Evolutionary conservation across 2,113 vertebrate genomes (phyloP).

Genomic region (Porphyrio hochstetteri): DNA sequence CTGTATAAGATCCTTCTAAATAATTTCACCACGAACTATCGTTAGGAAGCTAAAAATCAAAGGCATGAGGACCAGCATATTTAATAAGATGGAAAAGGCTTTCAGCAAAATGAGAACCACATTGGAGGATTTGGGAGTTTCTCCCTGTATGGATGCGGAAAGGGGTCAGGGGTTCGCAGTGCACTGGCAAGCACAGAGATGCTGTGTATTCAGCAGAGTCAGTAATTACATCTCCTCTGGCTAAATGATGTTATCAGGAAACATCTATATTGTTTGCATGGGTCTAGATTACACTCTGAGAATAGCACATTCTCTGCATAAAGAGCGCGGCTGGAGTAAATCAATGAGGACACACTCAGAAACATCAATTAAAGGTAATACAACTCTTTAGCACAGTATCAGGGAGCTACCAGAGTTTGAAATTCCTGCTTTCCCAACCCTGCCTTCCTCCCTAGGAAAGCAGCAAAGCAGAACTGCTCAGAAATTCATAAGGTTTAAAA

Average conservation of each 20-base stretch:
- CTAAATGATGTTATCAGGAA: conserved; percentile 65
- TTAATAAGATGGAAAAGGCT: conserved; percentile 10
- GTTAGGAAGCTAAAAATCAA: conserved; percentile 43
- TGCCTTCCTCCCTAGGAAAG: conserved; percentile 24
- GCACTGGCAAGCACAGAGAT: neutral
- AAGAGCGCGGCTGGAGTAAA: conserved; percentile 50
- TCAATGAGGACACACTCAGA: conserved; percentile 66
- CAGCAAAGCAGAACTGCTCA: conserved; percentile 26
- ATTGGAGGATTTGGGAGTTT: conserved; percentile 11
- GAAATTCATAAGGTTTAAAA: conserved; percentile 67
- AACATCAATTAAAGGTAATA: conserved; percentile 68
- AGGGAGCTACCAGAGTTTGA: conserved; percentile 5
- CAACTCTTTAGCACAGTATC: conserved; percentile 19
- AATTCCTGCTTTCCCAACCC: conserved; percentile 29
- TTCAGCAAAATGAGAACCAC: conserved; percentile 38
- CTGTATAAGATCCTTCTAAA: conserved; percentile 19
- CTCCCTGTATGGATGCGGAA: neutral
- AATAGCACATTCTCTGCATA: conserved; percentile 66
- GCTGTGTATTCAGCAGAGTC: conserved; percentile 24
- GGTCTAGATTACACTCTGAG: conserved; percentile 51
- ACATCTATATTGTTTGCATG: conserved; percentile 51
- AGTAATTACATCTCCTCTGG: conserved; percentile 49
- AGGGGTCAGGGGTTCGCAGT: neutral
- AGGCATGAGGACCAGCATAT: neutral
- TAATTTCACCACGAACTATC: conserved; percentile 31